These are phyloP conservation scores for Oreocharis arfaki DNA, from an alignment of 2,113 vertebrate species.

Conservation along the genomic window DNA sequence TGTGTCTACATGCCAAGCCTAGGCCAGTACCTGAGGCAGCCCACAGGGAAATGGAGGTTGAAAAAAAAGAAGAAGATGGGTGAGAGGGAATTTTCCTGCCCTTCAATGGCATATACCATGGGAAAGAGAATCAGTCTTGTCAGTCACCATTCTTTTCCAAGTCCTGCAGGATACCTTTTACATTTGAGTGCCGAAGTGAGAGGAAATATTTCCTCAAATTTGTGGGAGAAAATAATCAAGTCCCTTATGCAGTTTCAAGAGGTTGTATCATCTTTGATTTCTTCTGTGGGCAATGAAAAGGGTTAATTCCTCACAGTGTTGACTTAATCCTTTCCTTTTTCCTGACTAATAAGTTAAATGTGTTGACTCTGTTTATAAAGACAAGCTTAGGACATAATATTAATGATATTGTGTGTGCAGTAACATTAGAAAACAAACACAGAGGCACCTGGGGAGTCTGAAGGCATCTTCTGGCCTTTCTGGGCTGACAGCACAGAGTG, in stretches of 20 bases:
- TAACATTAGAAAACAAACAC: slow-evolving; percentile 47
- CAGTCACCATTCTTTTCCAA: background rate
- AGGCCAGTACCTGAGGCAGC: slow-evolving; percentile 22
- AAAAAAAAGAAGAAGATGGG: background rate
- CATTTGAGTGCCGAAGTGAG: background rate
- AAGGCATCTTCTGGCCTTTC: slow-evolving; percentile 37
- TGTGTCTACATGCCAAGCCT: slow-evolving; percentile 35
- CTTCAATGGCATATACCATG: background rate
- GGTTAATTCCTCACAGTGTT: slow-evolving; percentile 36
- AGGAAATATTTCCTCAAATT: background rate
- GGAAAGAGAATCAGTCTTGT: background rate
- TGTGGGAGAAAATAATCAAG: background rate
- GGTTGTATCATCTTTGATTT: background rate
- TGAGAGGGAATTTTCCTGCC: background rate
- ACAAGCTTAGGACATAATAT: slow-evolving; percentile 10
- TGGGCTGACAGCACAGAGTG: background rate
- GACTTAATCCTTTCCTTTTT: slow-evolving; percentile 25
- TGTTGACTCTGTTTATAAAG: background rate
- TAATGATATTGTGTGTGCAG: background rate
- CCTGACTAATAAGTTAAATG: slow-evolving; percentile 14
- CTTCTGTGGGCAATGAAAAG: background rate
- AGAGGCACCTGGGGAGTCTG: slow-evolving; percentile 24
- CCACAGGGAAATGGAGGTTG: background rate
- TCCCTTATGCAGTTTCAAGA: background rate
- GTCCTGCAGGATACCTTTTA: background rate